These are phyloP conservation scores for Xiphophorus hellerii DNA, from an alignment of 2,113 vertebrate genomes.

Conservation along the genomic window DNA sequence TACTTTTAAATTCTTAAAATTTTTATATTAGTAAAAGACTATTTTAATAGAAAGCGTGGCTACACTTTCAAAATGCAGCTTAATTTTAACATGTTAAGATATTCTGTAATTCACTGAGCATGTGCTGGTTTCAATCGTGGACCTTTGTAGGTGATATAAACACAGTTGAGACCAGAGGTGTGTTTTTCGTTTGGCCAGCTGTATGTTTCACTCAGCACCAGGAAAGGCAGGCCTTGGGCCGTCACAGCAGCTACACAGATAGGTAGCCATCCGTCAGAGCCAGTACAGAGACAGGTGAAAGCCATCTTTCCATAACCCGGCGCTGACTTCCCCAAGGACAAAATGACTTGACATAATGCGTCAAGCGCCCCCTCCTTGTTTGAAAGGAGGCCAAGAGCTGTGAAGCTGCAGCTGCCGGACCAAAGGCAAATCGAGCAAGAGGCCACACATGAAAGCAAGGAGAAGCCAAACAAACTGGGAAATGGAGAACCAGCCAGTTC, in stretches of 20 bases:
- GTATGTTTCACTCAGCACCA: slow-evolving; percentile 71
- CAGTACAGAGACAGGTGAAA: slow-evolving; percentile 85
- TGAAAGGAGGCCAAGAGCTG: slow-evolving; percentile 74
- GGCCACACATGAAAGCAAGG: slow-evolving; percentile 39
- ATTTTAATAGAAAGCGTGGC: neutral
- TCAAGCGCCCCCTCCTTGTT: slow-evolving; percentile 64
- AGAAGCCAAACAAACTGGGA: slow-evolving; percentile 20
- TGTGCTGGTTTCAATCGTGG: neutral
- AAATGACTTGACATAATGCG: slow-evolving; percentile 86
- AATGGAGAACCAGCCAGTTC: slow-evolving; percentile 31
- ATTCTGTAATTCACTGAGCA: neutral
- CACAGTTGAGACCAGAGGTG: slow-evolving; percentile 26
- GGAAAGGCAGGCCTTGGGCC: slow-evolving; percentile 78
- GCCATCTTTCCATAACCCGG: slow-evolving; percentile 84
- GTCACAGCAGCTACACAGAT: slow-evolving; percentile 75
- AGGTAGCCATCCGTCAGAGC: slow-evolving; percentile 84
- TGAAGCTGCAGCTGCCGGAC: slow-evolving; percentile 73
- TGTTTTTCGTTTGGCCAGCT: slow-evolving; percentile 73
- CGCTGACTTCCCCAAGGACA: slow-evolving; percentile 86
- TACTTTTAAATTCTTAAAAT: neutral
- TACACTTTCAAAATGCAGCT: neutral
- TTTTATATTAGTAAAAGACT: neutral
- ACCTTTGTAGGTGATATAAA: slow-evolving; percentile 13
- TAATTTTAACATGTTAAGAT: neutral
- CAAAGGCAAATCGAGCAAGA: slow-evolving; percentile 54